Conservation (phyloP, 1,140 invertebrate species). For the Drosophila lini region DNA sequence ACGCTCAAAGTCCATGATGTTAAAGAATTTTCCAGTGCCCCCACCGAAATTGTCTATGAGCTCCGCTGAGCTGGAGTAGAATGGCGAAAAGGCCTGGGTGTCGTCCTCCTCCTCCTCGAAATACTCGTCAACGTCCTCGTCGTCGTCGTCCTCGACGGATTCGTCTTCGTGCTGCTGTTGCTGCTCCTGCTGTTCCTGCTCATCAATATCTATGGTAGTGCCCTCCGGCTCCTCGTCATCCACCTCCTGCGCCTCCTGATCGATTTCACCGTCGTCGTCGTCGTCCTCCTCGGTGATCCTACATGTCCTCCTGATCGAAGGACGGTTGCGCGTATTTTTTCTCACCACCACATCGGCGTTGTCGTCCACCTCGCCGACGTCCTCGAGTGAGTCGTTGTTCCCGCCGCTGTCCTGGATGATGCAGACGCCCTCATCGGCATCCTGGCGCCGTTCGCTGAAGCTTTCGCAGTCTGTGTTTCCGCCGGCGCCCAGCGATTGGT, state of each 20-base stretch:
- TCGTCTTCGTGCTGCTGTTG: slow-evolving; percentile 31
- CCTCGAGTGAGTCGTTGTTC: slow-evolving; percentile 72
- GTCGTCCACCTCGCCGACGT: slow-evolving; percentile 71
- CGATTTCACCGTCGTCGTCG: slow-evolving; percentile 58
- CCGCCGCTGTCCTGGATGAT: slow-evolving; percentile 47
- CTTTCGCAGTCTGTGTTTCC: slow-evolving; percentile 69
- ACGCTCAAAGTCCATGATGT: slow-evolving; percentile 71
- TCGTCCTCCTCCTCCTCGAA: slow-evolving; percentile 78
- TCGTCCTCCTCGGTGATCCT: slow-evolving; percentile 74
- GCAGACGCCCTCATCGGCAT: slow-evolving; percentile 59
- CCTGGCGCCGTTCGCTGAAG: slow-evolving; percentile 63
- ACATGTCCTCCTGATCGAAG: slow-evolving; percentile 73
- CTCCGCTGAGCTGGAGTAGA: slow-evolving; percentile 74
- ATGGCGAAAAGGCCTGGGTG: slow-evolving; percentile 72
- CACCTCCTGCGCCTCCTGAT: slow-evolving; percentile 56
- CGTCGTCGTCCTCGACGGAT: slow-evolving; percentile 46
- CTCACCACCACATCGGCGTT: slow-evolving; percentile 72
- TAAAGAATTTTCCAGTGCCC: slow-evolving; percentile 69
- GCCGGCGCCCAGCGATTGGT: slow-evolving; percentile 23
- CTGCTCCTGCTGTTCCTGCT: slow-evolving; percentile 49
- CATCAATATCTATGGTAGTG: slow-evolving; percentile 45
- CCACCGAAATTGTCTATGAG: slow-evolving; percentile 71
- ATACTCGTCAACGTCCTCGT: slow-evolving; percentile 73
- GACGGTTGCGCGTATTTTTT: slow-evolving; percentile 68
- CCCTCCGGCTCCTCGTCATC: slow-evolving; percentile 55